Conservation (phyloP, 2,113 vertebrate genomes). For the Rattus rattus region DNA sequence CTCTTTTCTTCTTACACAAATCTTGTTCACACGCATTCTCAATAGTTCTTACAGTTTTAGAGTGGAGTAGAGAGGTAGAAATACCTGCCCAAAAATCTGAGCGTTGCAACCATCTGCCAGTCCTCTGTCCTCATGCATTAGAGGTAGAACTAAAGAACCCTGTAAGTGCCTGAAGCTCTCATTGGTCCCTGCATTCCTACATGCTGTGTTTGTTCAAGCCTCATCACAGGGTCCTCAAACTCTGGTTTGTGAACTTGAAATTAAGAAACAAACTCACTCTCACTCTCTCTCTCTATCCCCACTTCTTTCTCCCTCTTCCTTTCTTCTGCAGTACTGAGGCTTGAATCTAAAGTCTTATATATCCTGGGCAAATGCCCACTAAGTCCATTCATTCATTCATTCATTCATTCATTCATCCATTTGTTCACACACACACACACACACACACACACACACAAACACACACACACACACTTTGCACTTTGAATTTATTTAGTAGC, state of each 20-base stretch:
- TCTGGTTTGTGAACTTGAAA: not conserved
- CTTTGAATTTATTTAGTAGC: too few species aligned
- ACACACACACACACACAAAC: too few species aligned
- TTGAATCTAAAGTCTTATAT: not conserved
- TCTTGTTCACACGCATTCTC: not conserved
- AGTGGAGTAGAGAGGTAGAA: not conserved
- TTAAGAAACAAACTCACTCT: not conserved
- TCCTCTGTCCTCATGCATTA: not conserved
- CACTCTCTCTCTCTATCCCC: too few species aligned
- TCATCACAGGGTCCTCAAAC: not conserved
- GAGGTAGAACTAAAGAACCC: not conserved
- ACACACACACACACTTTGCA: too few species aligned
- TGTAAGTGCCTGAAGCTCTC: not conserved
- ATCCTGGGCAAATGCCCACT: not conserved
- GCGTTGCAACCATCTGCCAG: not conserved
- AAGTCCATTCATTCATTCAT: not conserved
- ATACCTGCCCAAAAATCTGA: not conserved
- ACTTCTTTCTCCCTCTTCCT: too few species aligned
- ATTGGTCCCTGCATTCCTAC: not conserved
- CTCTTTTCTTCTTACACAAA: not conserved
- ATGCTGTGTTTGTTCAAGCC: not conserved
- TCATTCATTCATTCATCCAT: too few species aligned
- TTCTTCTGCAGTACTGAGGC: not conserved
- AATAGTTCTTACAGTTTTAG: not conserved
- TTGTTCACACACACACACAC: too few species aligned